Base-by-base conservation (phyloP, 1,140 invertebrate species). In the Drusus annulatus region DNA sequence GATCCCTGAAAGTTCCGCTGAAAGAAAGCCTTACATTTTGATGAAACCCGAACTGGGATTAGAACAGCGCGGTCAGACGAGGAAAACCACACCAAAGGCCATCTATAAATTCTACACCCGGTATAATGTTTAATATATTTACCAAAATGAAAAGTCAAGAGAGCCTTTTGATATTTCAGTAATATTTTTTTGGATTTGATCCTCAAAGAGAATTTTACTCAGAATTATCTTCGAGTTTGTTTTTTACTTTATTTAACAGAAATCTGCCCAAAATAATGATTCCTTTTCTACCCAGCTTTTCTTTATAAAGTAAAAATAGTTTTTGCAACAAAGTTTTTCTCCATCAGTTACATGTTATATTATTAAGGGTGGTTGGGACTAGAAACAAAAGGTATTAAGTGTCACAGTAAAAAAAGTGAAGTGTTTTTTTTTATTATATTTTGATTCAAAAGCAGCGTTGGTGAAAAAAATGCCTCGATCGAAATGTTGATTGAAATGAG, bases 11-110 rank as follows among this genome's bases (percentile, higher is more conserved):
- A 65, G 62, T 65, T 31, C 16, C 25, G 15, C 25, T 0, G 25
- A 65, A 65, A 65, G 21, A 65, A 65, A 65, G 16, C 62, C 62
- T 31, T 15, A 65, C 23, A 65, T 65, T 65, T 65, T 28, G 62
- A 65, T 65, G 62, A 65, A 65, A 65, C 62, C 62, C 62, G 28
- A 36, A 65, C 62, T 6, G 10, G 62, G 62, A 65, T 65, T 65
- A 65, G 62, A 31, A 15, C 36, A 45, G 62, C 13, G 21, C 21
- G 62, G 62, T 31, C 62, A 10, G 10, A 28, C 62, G 21, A 65
- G 62, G 25, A 65, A 23, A 65, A 25, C 62, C 62, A 31, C 62
- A 65, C 36, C 62, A 65, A 65, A 65, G 62, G 28, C 62, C 62
- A 25, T 28, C 56, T 28, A 65, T 65, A 65, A 65, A 65, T 65